Percentiles rank a stretch among this genome's conserved stretches.
Conservation (phyloP, 2,113 vertebrate genomes). For the Actenoides hombroni region DNA sequence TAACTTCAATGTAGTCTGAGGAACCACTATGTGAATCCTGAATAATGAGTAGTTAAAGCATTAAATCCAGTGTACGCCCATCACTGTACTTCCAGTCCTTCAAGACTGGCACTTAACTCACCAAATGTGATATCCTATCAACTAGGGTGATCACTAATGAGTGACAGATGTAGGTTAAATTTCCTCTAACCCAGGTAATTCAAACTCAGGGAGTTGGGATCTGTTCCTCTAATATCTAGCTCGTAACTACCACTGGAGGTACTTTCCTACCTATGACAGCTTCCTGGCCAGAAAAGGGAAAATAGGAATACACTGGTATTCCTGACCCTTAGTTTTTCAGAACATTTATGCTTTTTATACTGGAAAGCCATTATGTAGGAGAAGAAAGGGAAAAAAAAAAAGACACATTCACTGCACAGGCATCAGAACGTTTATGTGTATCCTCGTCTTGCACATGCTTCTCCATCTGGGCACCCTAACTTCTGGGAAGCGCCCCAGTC, state of each 20-base stretch:
- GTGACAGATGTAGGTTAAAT: background rate
- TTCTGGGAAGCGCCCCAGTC: slow-evolving; percentile 2
- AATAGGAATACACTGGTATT: background rate
- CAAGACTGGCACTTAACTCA: background rate
- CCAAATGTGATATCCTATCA: background rate
- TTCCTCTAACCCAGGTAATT: background rate
- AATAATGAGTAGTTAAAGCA: background rate
- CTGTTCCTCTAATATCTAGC: background rate
- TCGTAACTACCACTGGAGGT: background rate
- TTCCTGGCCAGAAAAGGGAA: background rate
- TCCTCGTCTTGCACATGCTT: background rate
- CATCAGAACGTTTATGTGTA: background rate
- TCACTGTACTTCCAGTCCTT: background rate
- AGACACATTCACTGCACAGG: background rate
- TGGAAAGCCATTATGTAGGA: background rate
- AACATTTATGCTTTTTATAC: background rate
- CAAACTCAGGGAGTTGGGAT: background rate
- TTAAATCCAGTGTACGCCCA: background rate
- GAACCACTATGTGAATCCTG: background rate
- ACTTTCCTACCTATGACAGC: background rate
- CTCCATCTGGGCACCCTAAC: slow-evolving; percentile 32
- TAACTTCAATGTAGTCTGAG: background rate
- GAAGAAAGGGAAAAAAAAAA: background rate
- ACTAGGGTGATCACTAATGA: background rate
- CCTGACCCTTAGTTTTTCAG: background rate